Evolutionary conservation across 2,797 vertebrate genomes (phyloP), one percentile per base, ranked within the genome.

Genomic region (Allobates femoralis): DNA sequence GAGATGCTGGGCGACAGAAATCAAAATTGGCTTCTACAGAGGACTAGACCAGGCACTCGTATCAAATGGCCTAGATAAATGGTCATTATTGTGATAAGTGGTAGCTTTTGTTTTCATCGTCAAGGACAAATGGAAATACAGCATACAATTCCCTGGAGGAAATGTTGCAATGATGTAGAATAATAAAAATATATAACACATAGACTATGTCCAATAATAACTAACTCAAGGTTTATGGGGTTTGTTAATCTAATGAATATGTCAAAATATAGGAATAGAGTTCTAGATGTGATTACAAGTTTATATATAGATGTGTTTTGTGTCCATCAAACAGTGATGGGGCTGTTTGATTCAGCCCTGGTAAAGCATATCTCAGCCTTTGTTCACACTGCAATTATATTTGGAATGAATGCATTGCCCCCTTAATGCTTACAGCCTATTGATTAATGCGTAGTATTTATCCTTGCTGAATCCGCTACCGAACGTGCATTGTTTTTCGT

Each of bases 401-500:
- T 69, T 60, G 55, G 69, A 75, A 83, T 37, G 5, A 58, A 58
- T 83, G 67, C 77, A 71, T 32, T 75, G 69, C n/a, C 26, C 41
- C 69, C 50, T 75, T 64, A 75, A 76, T 81, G 41, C 53, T 21
- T 73, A 23, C 79, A 62, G 71, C 77, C 67, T 81, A 86, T 86
- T 75, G 77, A 86, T 86, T 81, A 56, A 75, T 86, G 46, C 56
- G 30, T 55, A 75, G 73, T 64, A 73, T 62, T 86, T 86, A 82
- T 81, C 79, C 73, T 77, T 81, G 73, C 85, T 69, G 85, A 76
- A 77, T 82, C 71, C 30, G 12, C 80, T 86, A 79, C 79, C 55
- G 41, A 82, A 75, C 55, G 71, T 67, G 85, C 79, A 82, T 26
- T 86, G 79, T 81, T 82, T 82, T 77, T 56, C 79, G 77, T 86